Percentiles rank a stretch among this genome's conserved stretches.
phyloP scores from a whole-genome alignment of 2,888 invertebrate genomes.

The Luperina nickerlii region DNA sequence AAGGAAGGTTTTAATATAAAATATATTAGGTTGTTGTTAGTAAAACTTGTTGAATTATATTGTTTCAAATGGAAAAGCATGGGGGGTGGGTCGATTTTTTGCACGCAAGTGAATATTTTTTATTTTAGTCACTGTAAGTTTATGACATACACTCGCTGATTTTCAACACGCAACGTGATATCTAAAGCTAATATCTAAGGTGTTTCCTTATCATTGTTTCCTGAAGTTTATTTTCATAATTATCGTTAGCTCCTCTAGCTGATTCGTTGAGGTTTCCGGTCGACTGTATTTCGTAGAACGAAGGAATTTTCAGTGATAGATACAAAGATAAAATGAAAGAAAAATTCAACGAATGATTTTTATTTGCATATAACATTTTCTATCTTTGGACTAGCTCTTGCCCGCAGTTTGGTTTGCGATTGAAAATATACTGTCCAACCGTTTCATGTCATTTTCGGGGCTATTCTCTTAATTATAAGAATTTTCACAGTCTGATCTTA shows the following conservation, averaged over 20 bases:
- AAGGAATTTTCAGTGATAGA: neutral
- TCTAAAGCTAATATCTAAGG: constrained; percentile 44
- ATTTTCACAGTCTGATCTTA: too few relatives aligned
- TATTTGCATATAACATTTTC: neutral
- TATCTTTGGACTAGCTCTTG: neutral
- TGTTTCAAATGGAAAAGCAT: too few relatives aligned
- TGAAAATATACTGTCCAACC: neutral
- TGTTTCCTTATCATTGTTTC: constrained; percentile 44
- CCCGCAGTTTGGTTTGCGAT: neutral
- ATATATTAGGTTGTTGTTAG: too few relatives aligned
- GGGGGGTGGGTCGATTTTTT: too few relatives aligned
- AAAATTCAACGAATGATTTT: neutral
- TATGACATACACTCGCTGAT: neutral
- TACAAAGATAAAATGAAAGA: neutral
- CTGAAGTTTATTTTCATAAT: constrained; percentile 21
- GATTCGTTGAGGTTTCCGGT: neutral
- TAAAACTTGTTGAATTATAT: too few relatives aligned
- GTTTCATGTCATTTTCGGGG: too few relatives aligned
- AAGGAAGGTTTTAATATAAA: too few relatives aligned
- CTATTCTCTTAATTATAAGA: neutral
- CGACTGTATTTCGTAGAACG: neutral
- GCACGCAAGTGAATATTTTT: too few relatives aligned
- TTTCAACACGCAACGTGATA: constrained; percentile 37
- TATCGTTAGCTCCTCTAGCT: neutral
- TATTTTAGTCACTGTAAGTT: neutral